Evolutionary conservation across 2,113 vertebrate species (phyloP).

Genomic region (Hippocampus mohnikei): DNA sequence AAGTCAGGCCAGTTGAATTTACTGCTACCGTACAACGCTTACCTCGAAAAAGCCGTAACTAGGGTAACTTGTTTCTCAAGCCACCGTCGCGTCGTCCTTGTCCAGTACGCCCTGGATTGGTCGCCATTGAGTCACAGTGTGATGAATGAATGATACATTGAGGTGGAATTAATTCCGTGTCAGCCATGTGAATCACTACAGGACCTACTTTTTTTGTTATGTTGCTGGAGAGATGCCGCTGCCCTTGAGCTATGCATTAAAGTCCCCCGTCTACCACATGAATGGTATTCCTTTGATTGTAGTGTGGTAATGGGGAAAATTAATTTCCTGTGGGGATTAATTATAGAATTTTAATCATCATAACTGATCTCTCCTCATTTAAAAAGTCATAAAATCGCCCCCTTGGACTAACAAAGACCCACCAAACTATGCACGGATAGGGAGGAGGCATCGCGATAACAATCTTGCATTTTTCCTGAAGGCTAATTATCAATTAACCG

Average conservation of each 20-base stretch:
- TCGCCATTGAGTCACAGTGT: background rate
- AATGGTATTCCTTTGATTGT: background rate
- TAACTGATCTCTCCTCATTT: background rate
- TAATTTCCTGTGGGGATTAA: conserved; percentile 9
- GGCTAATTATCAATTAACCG: conserved; percentile 1
- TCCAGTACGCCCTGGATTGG: background rate
- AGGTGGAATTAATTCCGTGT: background rate
- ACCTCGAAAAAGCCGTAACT: no score
- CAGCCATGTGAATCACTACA: background rate
- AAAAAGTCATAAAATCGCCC: background rate
- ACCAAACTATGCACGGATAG: background rate
- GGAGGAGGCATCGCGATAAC: background rate
- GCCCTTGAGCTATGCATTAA: background rate
- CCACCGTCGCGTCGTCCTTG: no score
- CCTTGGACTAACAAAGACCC: background rate
- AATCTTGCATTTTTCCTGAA: background rate
- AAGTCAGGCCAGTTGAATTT: no score
- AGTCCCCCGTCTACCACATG: background rate
- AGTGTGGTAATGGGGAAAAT: background rate
- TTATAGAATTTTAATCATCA: background rate
- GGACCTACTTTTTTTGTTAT: background rate
- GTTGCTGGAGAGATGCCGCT: background rate
- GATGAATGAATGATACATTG: background rate
- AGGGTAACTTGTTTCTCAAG: background rate
- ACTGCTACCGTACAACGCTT: no score